Conservation (phyloP, 2,888 invertebrate genomes). For the Protula sp. region DNA sequence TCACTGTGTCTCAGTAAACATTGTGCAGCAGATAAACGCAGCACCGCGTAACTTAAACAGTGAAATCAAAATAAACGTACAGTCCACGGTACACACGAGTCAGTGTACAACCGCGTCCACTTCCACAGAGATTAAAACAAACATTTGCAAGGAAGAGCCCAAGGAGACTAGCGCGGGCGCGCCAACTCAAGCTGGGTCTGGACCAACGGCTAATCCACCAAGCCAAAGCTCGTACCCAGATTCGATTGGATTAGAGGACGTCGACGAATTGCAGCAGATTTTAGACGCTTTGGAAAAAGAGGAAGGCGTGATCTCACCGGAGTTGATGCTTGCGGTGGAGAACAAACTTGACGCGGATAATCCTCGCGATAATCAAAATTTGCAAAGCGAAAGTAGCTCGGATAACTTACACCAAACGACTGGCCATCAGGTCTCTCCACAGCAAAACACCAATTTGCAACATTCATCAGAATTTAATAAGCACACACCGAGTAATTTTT, state of each 20-base stretch:
- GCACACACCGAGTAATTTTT: neutral
- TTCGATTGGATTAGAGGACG: slow-evolving; percentile 25
- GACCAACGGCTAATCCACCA: slow-evolving; percentile 4
- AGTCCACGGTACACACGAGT: slow-evolving; percentile 67
- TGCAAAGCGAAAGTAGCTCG: too few species aligned
- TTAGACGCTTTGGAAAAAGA: slow-evolving; percentile 79
- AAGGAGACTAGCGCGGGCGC: slow-evolving; percentile 26
- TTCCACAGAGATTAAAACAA: slow-evolving; percentile 3
- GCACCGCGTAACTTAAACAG: slow-evolving; percentile 66
- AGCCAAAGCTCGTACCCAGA: slow-evolving; percentile 8
- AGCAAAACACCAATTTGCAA: slow-evolving; percentile 7
- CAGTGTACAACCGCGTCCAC: slow-evolving; percentile 1
- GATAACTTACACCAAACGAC: neutral
- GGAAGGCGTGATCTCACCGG: slow-evolving; percentile 26
- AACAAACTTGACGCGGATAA: slow-evolving; percentile 1
- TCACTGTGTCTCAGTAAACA: slow-evolving; percentile 75
- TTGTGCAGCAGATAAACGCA: slow-evolving; percentile 77
- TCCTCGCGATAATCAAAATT: neutral
- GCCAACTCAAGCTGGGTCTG: slow-evolving; percentile 23
- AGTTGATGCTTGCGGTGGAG: slow-evolving; percentile 11
- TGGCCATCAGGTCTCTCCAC: neutral
- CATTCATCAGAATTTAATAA: neutral
- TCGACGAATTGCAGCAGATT: slow-evolving; percentile 39
- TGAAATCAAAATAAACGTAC: slow-evolving; percentile 83
- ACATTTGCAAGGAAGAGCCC: slow-evolving; percentile 63